phyloP scores from a whole-genome alignment of 2,797 vertebrate genomes.

The Labroides dimidiatus region DNA sequence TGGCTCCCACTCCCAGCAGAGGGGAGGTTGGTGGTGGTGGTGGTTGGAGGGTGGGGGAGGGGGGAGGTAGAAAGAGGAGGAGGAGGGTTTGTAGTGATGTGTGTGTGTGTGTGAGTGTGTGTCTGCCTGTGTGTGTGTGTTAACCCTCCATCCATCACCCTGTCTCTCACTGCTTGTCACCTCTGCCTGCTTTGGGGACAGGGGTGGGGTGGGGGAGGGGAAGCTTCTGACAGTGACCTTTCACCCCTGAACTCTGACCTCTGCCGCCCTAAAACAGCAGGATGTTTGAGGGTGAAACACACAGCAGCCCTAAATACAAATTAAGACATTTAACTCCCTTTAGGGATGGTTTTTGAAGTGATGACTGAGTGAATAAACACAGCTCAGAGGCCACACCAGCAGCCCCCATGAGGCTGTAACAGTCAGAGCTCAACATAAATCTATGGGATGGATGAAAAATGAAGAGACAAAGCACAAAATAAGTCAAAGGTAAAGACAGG shows the following conservation, averaged over 20 bases:
- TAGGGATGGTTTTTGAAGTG: slow-evolving; percentile 27
- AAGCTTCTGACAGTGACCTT: slow-evolving; percentile 68
- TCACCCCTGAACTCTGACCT: slow-evolving; percentile 71
- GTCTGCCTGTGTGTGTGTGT: slow-evolving; percentile 46
- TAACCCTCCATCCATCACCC: slow-evolving; percentile 79
- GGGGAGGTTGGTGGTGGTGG: slow-evolving; percentile 18
- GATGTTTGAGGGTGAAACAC: slow-evolving; percentile 34
- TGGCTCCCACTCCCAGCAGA: slow-evolving; percentile 48
- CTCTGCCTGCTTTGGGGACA: slow-evolving; percentile 65
- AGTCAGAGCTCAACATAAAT: slow-evolving; percentile 26
- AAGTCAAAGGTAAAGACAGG: no score
- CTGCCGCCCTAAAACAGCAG: slow-evolving; percentile 35
- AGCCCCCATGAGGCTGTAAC: not conserved
- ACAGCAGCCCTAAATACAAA: slow-evolving; percentile 53
- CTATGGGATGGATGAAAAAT: slow-evolving; percentile 6
- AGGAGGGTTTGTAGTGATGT: slow-evolving; percentile 53
- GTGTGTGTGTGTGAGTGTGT: slow-evolving; percentile 41
- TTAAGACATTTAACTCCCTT: slow-evolving; percentile 53
- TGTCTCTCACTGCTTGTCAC: slow-evolving; percentile 66
- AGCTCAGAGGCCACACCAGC: slow-evolving; percentile 2
- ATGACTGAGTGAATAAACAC: slow-evolving; percentile 33
- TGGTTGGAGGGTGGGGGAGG: slow-evolving; percentile 10
- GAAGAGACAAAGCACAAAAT: not conserved
- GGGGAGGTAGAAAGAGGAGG: slow-evolving; percentile 12
- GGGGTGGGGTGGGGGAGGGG: slow-evolving; percentile 30